A percentile compares a stretch with the other conserved stretches of the same genome.
Conservation (phyloP, 2,113 vertebrate species). For the Xenus cinereus region DNA sequence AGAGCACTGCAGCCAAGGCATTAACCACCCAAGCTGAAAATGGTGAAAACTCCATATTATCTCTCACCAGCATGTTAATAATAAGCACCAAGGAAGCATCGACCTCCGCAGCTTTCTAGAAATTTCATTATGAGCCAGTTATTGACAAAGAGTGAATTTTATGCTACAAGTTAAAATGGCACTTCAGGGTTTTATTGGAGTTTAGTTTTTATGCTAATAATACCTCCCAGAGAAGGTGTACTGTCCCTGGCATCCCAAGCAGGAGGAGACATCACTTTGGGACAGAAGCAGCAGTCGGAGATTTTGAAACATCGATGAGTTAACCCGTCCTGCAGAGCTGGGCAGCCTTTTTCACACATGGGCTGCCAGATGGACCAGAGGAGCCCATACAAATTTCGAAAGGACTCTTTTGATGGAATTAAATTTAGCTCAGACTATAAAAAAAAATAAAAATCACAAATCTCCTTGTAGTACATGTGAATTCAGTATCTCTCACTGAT, state of each 20-base stretch:
- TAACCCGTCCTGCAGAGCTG: neutral
- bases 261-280: neutral
- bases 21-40: neutral
- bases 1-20: neutral
- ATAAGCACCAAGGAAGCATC: neutral
- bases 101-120: neutral
- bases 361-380: neutral
- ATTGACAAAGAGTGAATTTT: neutral
- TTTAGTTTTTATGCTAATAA: neutral
- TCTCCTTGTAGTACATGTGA: neutral
- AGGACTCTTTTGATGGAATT: neutral
- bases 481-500: neutral
- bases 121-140: neutral
- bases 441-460: neutral
- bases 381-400: neutral
- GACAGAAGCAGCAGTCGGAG: neutral
- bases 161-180: neutral
- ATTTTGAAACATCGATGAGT: neutral
- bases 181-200: neutral
- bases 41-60: neutral
- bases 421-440: neutral
- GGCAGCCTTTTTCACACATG: rapidly evolving
- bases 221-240: neutral
- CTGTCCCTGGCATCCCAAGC: neutral
- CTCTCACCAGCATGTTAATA: neutral